Evolutionary conservation across 1,140 invertebrate species (phyloP).

Genomic region (Lasaia peninsularis): DNA sequence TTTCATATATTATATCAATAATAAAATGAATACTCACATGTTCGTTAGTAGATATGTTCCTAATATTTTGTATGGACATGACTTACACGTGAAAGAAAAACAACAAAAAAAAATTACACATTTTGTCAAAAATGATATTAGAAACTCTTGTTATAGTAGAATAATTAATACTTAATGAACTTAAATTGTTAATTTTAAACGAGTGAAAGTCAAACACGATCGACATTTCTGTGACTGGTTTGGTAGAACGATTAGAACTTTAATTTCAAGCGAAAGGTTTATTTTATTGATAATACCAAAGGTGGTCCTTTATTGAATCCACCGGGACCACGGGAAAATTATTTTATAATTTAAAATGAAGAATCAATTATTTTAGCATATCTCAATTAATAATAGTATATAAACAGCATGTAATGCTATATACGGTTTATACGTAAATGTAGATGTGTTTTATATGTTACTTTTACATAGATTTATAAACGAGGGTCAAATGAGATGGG

Average conservation of each 20-base stretch:
- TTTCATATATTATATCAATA: too few species aligned
- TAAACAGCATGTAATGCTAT: slow-evolving; percentile 64
- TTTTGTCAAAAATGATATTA: too few species aligned
- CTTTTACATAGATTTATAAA: slow-evolving; percentile 39
- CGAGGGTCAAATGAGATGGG: slow-evolving; percentile 46
- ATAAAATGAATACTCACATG: too few species aligned
- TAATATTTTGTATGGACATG: too few species aligned
- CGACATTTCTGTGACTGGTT: slow-evolving; percentile 57
- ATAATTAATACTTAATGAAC: too few species aligned
- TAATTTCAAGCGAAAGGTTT: neutral
- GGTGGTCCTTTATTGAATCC: neutral
- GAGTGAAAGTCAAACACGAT: slow-evolving; percentile 11
- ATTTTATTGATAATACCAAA: neutral
- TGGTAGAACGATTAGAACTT: slow-evolving; percentile 43
- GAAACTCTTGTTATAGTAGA: too few species aligned
- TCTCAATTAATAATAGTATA: slow-evolving; percentile 56
- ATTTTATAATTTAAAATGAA: slow-evolving; percentile 28
- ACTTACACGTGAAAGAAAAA: too few species aligned
- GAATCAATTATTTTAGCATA: slow-evolving; percentile 69
- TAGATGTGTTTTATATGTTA: slow-evolving; percentile 42
- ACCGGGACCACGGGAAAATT: neutral
- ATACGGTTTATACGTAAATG: slow-evolving; percentile 67
- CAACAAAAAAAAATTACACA: too few species aligned
- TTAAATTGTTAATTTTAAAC: neutral
- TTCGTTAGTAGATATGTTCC: too few species aligned